A percentile compares a stretch with the other conserved stretches of the same genome.
These are phyloP conservation scores for Limnodromus scolopaceus DNA, from an alignment of 2,797 vertebrate species.

Conservation along the genomic window DNA sequence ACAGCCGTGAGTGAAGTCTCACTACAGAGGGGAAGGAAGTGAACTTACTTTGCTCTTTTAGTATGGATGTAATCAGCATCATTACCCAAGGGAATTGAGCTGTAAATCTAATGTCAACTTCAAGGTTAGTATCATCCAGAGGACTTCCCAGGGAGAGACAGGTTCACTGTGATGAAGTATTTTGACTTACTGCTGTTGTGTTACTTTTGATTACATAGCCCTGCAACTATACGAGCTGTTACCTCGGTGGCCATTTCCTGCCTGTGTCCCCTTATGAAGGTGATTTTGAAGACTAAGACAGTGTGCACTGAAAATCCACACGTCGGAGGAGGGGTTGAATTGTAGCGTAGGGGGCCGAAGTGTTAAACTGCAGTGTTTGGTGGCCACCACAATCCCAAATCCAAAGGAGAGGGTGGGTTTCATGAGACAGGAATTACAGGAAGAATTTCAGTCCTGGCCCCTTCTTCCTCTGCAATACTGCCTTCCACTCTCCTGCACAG, in stretches of 20 bases:
- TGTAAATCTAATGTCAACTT: constrained; percentile 56
- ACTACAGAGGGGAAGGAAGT: not conserved
- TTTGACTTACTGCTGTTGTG: not conserved
- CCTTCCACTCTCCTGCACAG: not conserved
- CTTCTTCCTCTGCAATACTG: not conserved
- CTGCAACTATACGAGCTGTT: not conserved
- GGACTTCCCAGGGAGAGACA: not conserved
- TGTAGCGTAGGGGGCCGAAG: accelerated
- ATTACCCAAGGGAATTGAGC: constrained; percentile 57
- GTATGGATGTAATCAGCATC: constrained; percentile 49
- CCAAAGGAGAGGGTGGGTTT: not conserved
- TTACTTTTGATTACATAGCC: not conserved
- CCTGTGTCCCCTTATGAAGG: not conserved
- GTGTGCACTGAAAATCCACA: not conserved
- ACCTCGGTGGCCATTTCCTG: not conserved
- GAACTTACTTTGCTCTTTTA: constrained; percentile 31
- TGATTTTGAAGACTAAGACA: not conserved
- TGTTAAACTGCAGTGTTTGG: not conserved
- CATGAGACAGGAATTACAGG: not conserved
- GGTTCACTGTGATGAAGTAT: not conserved
- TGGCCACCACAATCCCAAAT: not conserved
- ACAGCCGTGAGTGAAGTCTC: not conserved
- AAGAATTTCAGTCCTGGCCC: not conserved
- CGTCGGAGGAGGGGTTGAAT: not conserved
- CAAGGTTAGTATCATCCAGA: constrained; percentile 49